Evolutionary conservation across 2,113 vertebrate species (phyloP).

Genomic region (Neofelis nebulosa): DNA sequence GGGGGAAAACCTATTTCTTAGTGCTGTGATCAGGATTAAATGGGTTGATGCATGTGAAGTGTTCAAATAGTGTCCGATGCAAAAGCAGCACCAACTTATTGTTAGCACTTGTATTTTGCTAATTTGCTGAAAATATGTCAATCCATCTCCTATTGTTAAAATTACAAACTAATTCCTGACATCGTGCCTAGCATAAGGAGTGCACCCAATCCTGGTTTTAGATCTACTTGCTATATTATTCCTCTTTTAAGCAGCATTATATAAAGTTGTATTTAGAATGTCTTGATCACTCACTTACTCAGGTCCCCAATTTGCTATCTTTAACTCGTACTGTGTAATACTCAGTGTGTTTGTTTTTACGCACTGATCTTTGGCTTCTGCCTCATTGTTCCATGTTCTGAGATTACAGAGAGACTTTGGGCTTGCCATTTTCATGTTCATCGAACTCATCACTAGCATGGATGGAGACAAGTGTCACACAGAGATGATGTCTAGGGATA

Average conservation of each 20-base stretch:
- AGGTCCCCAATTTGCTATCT: neutral
- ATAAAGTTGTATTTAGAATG: neutral
- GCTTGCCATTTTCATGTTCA: neutral
- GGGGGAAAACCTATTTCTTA: neutral
- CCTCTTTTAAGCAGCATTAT: neutral
- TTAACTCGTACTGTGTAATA: neutral
- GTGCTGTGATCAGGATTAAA: neutral
- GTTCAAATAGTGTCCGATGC: neutral
- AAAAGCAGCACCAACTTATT: neutral
- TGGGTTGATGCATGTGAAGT: neutral
- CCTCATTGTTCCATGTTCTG: neutral
- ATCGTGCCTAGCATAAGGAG: neutral
- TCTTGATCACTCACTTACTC: neutral
- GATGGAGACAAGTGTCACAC: neutral
- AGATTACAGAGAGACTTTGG: neutral
- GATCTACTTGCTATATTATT: neutral
- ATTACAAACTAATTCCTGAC: neutral
- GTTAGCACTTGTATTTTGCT: neutral
- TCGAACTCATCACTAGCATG: neutral
- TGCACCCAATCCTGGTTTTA: neutral
- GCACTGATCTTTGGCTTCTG: neutral
- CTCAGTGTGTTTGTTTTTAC: neutral
- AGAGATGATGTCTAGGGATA: neutral
- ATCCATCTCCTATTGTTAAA: neutral
- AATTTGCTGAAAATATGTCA: constrained; percentile 4